Evolutionary conservation across 2,113 vertebrate species (phyloP).

Genomic region (Corythoichthys intestinalis): DNA sequence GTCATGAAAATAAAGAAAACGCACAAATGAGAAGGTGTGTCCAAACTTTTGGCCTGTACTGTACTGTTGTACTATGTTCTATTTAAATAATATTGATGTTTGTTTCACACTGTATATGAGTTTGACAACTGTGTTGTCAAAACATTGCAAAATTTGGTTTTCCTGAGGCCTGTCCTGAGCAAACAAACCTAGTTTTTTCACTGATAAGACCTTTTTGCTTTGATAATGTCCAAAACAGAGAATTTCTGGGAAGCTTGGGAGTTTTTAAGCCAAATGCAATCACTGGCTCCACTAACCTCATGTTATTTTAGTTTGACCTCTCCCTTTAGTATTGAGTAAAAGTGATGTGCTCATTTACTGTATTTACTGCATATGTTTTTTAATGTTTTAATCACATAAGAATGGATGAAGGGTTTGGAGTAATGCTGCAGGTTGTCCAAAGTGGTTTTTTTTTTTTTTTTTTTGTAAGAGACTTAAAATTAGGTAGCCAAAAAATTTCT

Average conservation of each 20-base stretch:
- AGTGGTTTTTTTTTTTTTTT: slow-evolving; percentile 7
- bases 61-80: too few species aligned
- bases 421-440: not conserved
- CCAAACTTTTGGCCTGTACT: too few species aligned
- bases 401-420: not conserved
- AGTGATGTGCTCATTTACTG: not conserved
- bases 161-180: not conserved
- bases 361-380: not conserved
- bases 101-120: not conserved
- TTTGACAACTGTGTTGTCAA: not conserved
- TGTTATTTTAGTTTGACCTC: slow-evolving; percentile 16
- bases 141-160: not conserved
- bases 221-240: slow-evolving; percentile 21
- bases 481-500: too few species aligned
- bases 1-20: too few species aligned
- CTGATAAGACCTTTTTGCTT: slow-evolving; percentile 27
- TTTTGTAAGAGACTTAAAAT: too few species aligned
- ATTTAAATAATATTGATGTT: not conserved
- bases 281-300: not conserved
- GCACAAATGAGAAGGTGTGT: too few species aligned
- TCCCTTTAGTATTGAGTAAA: slow-evolving; percentile 15
- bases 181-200: slow-evolving; percentile 6
- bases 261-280: slow-evolving; percentile 9
- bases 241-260: slow-evolving; percentile 30
- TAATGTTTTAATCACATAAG: slow-evolving; percentile 13